Conservation (phyloP, 2,888 invertebrate species). For the Colletes collaris region DNA sequence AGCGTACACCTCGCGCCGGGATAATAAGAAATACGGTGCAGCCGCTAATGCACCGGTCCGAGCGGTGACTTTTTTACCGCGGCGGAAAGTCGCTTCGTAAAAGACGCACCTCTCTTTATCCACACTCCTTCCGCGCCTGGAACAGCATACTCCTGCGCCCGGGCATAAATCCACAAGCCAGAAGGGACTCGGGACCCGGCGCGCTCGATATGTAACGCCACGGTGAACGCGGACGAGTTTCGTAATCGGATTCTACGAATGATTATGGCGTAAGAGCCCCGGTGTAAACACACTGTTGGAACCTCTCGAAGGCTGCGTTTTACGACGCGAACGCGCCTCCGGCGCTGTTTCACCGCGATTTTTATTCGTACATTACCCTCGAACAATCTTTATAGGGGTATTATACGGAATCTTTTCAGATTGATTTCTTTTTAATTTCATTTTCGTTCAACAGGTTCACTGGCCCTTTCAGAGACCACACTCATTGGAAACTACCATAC, state of each 20-base stretch:
- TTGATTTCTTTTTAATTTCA: too few species aligned
- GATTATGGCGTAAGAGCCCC: slow-evolving; percentile 21
- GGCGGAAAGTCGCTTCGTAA: slow-evolving; percentile 44
- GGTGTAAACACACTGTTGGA: neutral
- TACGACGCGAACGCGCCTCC: slow-evolving; percentile 1
- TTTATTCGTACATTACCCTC: too few species aligned
- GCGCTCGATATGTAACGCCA: slow-evolving; percentile 34
- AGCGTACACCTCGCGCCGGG: slow-evolving; percentile 47
- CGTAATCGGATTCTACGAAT: slow-evolving; percentile 39
- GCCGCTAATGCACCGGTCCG: slow-evolving; percentile 59
- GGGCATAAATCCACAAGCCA: slow-evolving; percentile 23
- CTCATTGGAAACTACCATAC: too few species aligned
- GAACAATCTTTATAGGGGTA: too few species aligned
- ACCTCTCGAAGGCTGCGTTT: neutral
- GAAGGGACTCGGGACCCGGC: neutral
- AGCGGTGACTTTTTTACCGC: slow-evolving; percentile 50
- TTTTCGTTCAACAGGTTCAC: too few species aligned
- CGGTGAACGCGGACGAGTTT: slow-evolving; percentile 30
- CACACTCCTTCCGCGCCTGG: slow-evolving; percentile 8
- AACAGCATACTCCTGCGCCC: slow-evolving; percentile 3
- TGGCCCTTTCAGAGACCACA: too few species aligned
- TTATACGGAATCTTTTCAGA: too few species aligned
- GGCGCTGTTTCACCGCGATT: neutral
- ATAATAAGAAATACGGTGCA: slow-evolving; percentile 67
- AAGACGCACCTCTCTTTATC: slow-evolving; percentile 35